Conservation (phyloP, 1,140 invertebrate genomes). For the Megalopta genalis region DNA sequence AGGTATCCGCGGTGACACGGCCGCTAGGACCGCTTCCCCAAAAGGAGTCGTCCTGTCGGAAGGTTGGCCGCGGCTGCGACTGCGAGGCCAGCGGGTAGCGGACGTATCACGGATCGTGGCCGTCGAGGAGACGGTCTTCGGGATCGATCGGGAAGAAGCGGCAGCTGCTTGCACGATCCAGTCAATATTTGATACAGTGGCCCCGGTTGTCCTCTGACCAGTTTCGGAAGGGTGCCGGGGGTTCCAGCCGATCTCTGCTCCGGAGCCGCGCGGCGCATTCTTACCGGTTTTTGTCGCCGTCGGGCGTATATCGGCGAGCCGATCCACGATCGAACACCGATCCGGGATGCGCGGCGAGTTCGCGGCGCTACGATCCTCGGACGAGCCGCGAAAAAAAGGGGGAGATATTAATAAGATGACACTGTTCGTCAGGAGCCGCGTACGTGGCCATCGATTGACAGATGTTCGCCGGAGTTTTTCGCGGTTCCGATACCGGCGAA, state of each 20-base stretch:
- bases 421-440: conserved; percentile 44
- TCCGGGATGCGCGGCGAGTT: conserved; percentile 32
- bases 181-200: conserved; percentile 75
- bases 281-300: conserved; percentile 70
- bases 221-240: conserved; percentile 65
- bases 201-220: conserved; percentile 61
- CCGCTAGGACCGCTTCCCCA: neutral
- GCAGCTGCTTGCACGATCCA: conserved; percentile 71
- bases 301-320: conserved; percentile 62
- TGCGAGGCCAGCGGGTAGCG: neutral
- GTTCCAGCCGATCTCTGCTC: conserved; percentile 66
- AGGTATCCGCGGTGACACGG: neutral
- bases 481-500: neutral
- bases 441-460: conserved; percentile 36
- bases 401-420: conserved; percentile 67
- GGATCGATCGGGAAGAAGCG: conserved; percentile 61
- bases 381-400: conserved; percentile 48
- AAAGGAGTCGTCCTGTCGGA: conserved; percentile 1
- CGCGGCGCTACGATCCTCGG: conserved; percentile 7
- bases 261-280: conserved; percentile 67
- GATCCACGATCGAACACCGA: conserved; percentile 58
- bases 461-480: conserved; percentile 46
- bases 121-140: neutral
- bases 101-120: conserved; percentile 3
- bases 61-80: too few relatives aligned